A percentile compares a stretch with the other conserved stretches of the same genome.
phyloP scores from a whole-genome alignment of 1,140 invertebrate genomes.

The Drosophila subobscura region DNA sequence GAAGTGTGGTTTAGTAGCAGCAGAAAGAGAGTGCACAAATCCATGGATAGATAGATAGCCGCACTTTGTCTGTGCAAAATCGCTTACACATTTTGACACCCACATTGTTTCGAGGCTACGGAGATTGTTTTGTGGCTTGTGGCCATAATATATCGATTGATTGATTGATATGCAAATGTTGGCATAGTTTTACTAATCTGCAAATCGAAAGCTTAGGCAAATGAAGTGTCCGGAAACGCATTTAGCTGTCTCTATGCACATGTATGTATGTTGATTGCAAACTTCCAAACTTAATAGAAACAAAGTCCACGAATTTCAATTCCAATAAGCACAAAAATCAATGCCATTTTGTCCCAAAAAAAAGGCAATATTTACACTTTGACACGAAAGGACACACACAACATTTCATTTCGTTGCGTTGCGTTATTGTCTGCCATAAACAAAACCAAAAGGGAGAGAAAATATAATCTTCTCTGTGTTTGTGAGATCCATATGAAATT shows the following conservation, averaged over 20 bases:
- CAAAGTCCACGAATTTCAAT: constrained; percentile 9
- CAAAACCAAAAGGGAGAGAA: constrained; percentile 17
- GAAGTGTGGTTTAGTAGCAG: constrained; percentile 8
- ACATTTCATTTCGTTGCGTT: constrained; percentile 45
- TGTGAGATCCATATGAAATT: constrained; percentile 7
- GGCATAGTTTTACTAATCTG: too few relatives aligned
- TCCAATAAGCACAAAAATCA: constrained; percentile 23
- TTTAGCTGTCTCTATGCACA: too few relatives aligned
- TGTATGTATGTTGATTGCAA: constrained; percentile 5
- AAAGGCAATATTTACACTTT: constrained; percentile 66
- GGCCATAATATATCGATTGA: constrained; percentile 12
- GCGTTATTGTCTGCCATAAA: constrained; percentile 54
- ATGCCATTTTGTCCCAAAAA: constrained; percentile 26
- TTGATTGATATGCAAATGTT: constrained; percentile 39
- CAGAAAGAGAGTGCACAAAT: not conserved
- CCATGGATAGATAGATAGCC: constrained; percentile 2
- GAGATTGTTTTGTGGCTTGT: constrained; percentile 28
- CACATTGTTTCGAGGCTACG: constrained; percentile 34
- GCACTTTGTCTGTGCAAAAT: constrained; percentile 2
- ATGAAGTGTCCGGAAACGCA: constrained; percentile 27
- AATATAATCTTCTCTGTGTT: not conserved
- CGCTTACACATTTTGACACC: constrained; percentile 37
- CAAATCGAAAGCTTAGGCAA: constrained; percentile 12
- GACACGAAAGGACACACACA: constrained; percentile 42
- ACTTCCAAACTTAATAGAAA: constrained; percentile 13